Conservation (phyloP, 2,113 vertebrate species). For the Peromyscus californicus region DNA sequence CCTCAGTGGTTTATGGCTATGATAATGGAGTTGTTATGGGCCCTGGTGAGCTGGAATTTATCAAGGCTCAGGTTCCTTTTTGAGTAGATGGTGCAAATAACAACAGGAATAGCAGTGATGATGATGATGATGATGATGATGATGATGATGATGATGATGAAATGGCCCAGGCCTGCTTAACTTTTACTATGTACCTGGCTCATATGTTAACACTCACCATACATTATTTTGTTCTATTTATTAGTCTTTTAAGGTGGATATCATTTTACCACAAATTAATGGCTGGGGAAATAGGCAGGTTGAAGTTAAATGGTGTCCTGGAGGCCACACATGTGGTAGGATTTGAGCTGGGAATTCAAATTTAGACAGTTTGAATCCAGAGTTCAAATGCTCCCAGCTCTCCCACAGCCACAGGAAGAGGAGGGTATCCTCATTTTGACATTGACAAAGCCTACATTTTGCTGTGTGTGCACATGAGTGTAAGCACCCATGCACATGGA, state of each 20-base stretch:
- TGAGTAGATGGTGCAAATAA: conserved; percentile 36
- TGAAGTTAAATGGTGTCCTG: neutral
- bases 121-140: neutral
- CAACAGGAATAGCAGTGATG: neutral
- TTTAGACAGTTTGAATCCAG: neutral
- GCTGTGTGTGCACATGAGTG: neutral
- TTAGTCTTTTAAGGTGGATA: neutral
- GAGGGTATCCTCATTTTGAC: neutral
- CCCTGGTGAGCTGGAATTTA: conserved; percentile 68
- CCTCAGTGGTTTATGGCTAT: conserved; percentile 79
- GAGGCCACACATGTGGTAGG: neutral
- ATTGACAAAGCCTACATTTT: neutral
- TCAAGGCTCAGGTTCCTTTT: conserved; percentile 56
- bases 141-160: neutral
- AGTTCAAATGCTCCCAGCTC: neutral
- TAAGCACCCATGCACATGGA: rapidly evolving
- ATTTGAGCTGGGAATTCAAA: conserved; percentile 36
- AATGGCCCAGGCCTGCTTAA: neutral
- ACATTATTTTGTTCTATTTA: conserved; percentile 1
- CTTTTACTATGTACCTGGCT: neutral
- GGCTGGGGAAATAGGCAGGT: neutral
- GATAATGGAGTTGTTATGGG: conserved; percentile 79
- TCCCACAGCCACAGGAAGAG: neutral
- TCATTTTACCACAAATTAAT: neutral
- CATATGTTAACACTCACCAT: neutral